These are phyloP conservation scores for Python bivittatus DNA, from an alignment of 2,113 vertebrate species.

Conservation along the genomic window DNA sequence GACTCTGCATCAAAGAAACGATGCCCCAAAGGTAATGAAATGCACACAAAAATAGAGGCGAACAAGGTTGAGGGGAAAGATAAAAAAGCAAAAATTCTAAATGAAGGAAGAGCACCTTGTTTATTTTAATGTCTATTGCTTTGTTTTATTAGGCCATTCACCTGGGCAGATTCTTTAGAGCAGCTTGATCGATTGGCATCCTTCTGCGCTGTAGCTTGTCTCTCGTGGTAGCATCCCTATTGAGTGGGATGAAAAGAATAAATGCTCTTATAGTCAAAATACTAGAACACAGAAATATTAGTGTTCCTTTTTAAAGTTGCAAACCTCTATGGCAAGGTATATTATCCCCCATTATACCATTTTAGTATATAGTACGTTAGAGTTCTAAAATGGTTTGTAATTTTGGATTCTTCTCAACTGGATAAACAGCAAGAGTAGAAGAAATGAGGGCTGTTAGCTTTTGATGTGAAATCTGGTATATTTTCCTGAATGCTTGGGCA, in stretches of 20 bases:
- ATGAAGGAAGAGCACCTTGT: constrained; percentile 3
- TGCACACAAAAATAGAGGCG: not conserved
- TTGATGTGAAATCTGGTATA: not conserved
- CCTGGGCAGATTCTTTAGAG: not conserved
- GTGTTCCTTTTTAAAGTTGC: not conserved
- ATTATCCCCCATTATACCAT: not conserved
- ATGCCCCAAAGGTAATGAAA: constrained; percentile 24
- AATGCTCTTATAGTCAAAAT: not conserved
- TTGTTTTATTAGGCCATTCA: constrained; percentile 6
- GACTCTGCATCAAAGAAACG: constrained; percentile 23
- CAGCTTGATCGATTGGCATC: not conserved
- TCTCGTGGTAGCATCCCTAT: not conserved
- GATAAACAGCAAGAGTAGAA: not conserved
- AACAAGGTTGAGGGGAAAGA: constrained; percentile 28
- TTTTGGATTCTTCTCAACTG: not conserved
- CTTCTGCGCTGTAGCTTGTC: not conserved
- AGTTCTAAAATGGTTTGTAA: not conserved
- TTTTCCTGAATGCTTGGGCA: not conserved
- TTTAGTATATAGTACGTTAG: not conserved
- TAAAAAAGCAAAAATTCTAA: constrained; percentile 37
- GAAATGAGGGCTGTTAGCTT: not conserved
- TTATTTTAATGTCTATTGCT: constrained; percentile 35
- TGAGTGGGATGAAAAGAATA: not conserved
- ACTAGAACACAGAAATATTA: not conserved
- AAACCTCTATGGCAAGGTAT: not conserved